A percentile compares a stretch with the other conserved stretches of the same genome.
Evolutionary conservation across 2,888 invertebrate species (phyloP).

Genomic region (Drosophila demipolita): DNA sequence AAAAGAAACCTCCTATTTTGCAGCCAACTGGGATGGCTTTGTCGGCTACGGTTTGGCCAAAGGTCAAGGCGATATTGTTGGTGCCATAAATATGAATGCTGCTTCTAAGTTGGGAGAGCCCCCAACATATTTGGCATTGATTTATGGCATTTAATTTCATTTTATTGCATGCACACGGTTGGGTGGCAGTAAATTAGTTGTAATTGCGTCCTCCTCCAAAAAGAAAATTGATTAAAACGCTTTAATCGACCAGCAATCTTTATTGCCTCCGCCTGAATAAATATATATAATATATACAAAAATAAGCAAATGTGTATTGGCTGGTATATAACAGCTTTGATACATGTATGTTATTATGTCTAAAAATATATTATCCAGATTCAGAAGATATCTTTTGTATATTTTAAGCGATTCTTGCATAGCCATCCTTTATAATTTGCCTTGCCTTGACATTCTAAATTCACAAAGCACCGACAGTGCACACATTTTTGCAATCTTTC

Average conservation of each 20-base stretch:
- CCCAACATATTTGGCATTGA: conserved; percentile 63
- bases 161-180: conserved; percentile 57
- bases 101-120: conserved; percentile 26
- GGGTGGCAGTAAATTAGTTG: conserved; percentile 51
- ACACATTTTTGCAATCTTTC: neutral
- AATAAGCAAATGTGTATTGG: neutral
- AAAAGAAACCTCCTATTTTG: neutral
- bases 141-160: conserved; percentile 77
- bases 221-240: conserved; percentile 48
- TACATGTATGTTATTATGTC: neutral
- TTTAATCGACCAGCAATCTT: conserved; percentile 35
- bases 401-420: neutral
- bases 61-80: conserved; percentile 46
- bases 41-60: conserved; percentile 19
- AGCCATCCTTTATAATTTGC: neutral
- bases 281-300: neutral
- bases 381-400: neutral
- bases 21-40: conserved; percentile 5
- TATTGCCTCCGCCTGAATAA: neutral
- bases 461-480: neutral
- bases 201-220: conserved; percentile 34
- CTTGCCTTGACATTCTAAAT: neutral
- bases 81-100: conserved; percentile 42
- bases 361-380: neutral
- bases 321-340: neutral